Conservation (phyloP, 53 echinoderm and acorn worm species). For the Echinometra lucunter region DNA sequence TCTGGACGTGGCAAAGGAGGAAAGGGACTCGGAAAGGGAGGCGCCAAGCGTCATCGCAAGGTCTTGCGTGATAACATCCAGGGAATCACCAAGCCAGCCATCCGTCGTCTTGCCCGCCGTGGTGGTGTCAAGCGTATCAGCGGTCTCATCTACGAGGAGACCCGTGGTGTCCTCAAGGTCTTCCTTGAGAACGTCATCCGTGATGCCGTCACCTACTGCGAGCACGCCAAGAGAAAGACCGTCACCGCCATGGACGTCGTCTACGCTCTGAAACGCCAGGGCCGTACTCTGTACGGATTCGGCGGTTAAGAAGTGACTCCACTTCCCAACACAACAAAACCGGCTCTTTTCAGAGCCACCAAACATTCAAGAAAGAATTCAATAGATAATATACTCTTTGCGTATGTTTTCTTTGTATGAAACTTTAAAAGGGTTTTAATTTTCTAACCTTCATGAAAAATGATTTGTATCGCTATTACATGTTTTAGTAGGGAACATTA, state of each 20-base stretch:
- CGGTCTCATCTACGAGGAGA: slow-evolving; percentile 98
- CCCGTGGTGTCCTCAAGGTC: slow-evolving; percentile 96
- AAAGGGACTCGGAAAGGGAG: slow-evolving; percentile 98
- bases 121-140: slow-evolving; percentile 98
- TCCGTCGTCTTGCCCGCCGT: slow-evolving; percentile 95
- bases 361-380: slow-evolving; percentile 40
- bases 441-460: no score
- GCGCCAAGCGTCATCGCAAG: slow-evolving; percentile 98
- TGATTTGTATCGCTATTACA: no score
- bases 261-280: slow-evolving; percentile 96
- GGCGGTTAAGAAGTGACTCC: slow-evolving; percentile 75
- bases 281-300: slow-evolving; percentile 98
- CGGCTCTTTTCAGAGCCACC: slow-evolving; percentile 63
- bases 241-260: slow-evolving; percentile 99
- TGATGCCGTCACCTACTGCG: slow-evolving; percentile 99
- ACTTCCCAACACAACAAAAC: not conserved
- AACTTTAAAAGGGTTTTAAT: no score
- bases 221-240: slow-evolving; percentile 99
- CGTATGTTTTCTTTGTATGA: no score
- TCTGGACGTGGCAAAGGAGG: slow-evolving; percentile 98
- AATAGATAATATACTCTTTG: no score
- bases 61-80: slow-evolving; percentile 98
- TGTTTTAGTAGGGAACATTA: no score
- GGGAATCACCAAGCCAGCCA: slow-evolving; percentile 97
- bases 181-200: slow-evolving; percentile 99